Base-by-base conservation (phyloP, 2,888 invertebrate genomes). In the Agrotis segetum region DNA sequence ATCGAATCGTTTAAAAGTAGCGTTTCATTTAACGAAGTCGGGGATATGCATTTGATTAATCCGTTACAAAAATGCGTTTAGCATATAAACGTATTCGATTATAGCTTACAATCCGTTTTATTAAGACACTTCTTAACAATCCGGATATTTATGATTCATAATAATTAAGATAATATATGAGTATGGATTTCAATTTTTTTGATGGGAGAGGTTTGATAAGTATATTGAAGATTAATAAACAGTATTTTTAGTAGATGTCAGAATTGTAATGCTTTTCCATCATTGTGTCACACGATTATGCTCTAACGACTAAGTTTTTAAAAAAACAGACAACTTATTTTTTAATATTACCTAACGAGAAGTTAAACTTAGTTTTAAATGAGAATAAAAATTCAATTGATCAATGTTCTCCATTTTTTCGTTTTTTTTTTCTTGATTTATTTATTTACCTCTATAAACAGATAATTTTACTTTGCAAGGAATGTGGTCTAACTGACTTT, bases 401-500 rank as follows among this genome's bases (percentile, higher is more conserved):
- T 49, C 14, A 3, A 19, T 2, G 29, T 13, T 21, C 19, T 17
- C 40, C 56, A 24, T 40, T 19, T 47, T 71, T 14, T 19, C 0
- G 4, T 9, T 61, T 73, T 16, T 7, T 44, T 59, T 40, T 40
- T 40, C 40, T 59, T 7, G 29, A 46, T 46, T 46, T 2, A 4
- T 7, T 46, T 14, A 13, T 46, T 53, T 17, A 56, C 13, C 29
- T 61, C 76, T 84, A 82, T 78, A 85, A 79, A 86, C 89, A 87
- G 88, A 90, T 88, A 83, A 85, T 85, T 86, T 84, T 80, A 84
- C 82, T 89, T 87, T 72, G 81, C 85, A 66, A 81, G 87, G 90
- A 92, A 92, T 92, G 92, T 88, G 78, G 91, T 71, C 83, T 76
- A 80, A 84, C 77, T 88, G 84, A 86, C 92, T 92, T 92, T 92